Base-by-base conservation (phyloP, 1,140 invertebrate species). In the Drosophila rhopaloa region DNA sequence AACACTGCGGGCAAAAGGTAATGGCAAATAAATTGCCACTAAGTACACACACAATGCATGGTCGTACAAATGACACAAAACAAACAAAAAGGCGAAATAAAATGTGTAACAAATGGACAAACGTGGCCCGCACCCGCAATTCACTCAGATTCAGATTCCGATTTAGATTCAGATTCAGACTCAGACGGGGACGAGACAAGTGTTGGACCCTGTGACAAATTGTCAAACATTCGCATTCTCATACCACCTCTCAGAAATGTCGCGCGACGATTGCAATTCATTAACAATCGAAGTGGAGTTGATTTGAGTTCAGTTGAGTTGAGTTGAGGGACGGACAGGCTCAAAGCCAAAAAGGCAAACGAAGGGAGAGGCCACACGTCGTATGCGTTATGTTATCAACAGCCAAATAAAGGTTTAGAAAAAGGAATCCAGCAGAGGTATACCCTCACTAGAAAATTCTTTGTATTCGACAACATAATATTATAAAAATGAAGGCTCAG, bases 41-140 rank as follows among this genome's bases (percentile, higher is more conserved):
- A 89, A 89, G 77, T 89, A 83, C 65, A 55, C 65, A 59, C 65
- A 71, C 67, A 71, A 58, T 71, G 43, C 66, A 70, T 29, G 43
- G 50, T 44, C 76, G 48, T 41, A 77, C 53, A 55, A 78, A 46
- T 70, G 67, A 59, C 66, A 70, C 53, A 71, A 71, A 56, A 74
- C 59, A 62, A 70, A 73, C 43, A 55, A 75, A 16, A 53, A 62
- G 60, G 59, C 54, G 48, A 55, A 70, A 80, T 80, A 65, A 81
- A 86, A 85, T 86, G 83, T 86, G 76, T 79, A 83, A 88, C 83
- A 88, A 86, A 88, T 86, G 82, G 75, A 73, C 85, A 76, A 56
- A 76, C 73, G 62, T 77, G 75, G 63, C 41, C 75, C 74, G 75
- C 75, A 77, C 75, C 75, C 75, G 75, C 75, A 76, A 76, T 76